Base-by-base conservation (phyloP, 1,140 invertebrate species). In the Harpegnathos saltator region DNA sequence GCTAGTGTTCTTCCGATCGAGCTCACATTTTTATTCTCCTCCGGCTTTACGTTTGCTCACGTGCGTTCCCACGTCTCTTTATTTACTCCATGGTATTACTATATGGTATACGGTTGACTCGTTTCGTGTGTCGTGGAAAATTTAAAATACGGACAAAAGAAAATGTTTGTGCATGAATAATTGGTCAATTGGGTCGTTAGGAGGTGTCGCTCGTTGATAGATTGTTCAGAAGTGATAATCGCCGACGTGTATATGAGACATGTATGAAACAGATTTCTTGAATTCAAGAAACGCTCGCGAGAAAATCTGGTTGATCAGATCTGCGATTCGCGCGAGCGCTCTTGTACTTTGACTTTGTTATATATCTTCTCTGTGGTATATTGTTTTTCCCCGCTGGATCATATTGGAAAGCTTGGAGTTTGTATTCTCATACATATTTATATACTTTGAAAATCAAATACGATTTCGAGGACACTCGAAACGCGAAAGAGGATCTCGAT, bases 261-360 rank as follows among this genome's bases (percentile, higher is more conserved):
- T 2, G 33, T 65, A 65, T 29, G 4, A 48, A 56, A 61, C 14
- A 14, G 33, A 65, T 65, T 33, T 65, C 14, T n/a, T n/a, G n/a
- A n/a, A 77, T 75, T 74, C 24, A 50, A 74, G 24, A 74, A 74
- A 9, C 14, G 0, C 14, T 75, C 52, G n/a, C 4, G n/a, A n/a
- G n/a, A 4, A 5, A 54, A 54, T 61, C 19, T 29, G 3, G 1
- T 22, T 48, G 33, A 24, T 74, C 5, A 33, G 56, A 73, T 59
- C 17, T 44, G 12, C 17, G 26, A 62, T 62, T 48, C 11, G 19
- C 17, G 26, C 24, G 17, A 17, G 0, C 9, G 0, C 1, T 74
- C 12, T 61, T 29, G 58, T 74, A 74, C 58, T 74, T 74, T 62
- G 72, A 74, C 17, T 61, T 74, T 74, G 24, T 11, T 22, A 62